Conservation (phyloP, 2,113 vertebrate genomes). For the Notarius quadriscutis region DNA sequence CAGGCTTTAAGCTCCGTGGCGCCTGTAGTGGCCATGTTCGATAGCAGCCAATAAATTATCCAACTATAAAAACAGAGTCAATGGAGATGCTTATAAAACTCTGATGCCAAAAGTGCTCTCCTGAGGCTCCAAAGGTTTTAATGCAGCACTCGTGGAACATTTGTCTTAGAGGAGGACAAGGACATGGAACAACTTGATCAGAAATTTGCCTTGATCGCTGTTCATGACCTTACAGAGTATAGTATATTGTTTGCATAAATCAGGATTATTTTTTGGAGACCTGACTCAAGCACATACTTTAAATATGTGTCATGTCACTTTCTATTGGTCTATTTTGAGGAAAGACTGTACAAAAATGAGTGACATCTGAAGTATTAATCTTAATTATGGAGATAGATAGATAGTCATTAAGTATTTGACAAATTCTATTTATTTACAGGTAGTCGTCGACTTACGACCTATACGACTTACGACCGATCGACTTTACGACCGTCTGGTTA, state of each 20-base stretch:
- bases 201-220: neutral
- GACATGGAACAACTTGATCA: neutral
- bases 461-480: too few species aligned
- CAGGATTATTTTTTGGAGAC: neutral
- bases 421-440: too few species aligned
- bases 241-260: neutral
- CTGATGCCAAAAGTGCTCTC: slow-evolving; percentile 39
- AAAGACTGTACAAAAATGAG: neutral
- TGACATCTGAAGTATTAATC: neutral
- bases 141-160: slow-evolving; percentile 40
- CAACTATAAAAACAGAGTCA: slow-evolving; percentile 48
- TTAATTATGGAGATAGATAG: neutral
- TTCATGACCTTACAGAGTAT: neutral
- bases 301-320: neutral
- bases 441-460: too few species aligned
- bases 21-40: slow-evolving; percentile 41
- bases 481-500: too few species aligned
- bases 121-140: slow-evolving; percentile 48
- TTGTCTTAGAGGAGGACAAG: slow-evolving; percentile 35
- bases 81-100: slow-evolving; percentile 42
- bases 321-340: too few species aligned
- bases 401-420: neutral
- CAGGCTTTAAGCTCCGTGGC: slow-evolving; percentile 11
- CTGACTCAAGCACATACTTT: neutral
- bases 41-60: slow-evolving; percentile 55